Conservation (phyloP, 2,888 invertebrate genomes). For the Hylaea fasciaria region DNA sequence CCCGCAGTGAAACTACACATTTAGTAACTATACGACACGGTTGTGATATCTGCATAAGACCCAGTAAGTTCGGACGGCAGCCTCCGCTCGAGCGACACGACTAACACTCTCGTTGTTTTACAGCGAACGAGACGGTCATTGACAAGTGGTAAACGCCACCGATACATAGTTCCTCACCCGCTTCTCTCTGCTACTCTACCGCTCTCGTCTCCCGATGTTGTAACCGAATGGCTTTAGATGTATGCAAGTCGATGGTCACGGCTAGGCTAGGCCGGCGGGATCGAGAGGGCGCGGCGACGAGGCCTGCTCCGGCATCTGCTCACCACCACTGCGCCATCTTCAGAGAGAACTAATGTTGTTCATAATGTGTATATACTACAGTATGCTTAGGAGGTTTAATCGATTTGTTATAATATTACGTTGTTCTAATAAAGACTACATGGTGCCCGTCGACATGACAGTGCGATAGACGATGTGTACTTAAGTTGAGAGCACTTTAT, state of each 20-base stretch:
- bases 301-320: slow-evolving; percentile 49
- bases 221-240: slow-evolving; percentile 67
- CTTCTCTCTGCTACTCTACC: slow-evolving; percentile 79
- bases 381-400: slow-evolving; percentile 84
- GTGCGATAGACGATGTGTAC: slow-evolving; percentile 84
- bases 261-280: slow-evolving; percentile 42
- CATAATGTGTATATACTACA: slow-evolving; percentile 84
- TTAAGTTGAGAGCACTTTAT: slow-evolving; percentile 83
- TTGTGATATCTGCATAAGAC: slow-evolving; percentile 79
- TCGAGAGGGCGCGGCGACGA: slow-evolving; percentile 38
- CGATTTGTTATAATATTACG: slow-evolving; percentile 82
- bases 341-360: slow-evolving; percentile 80
- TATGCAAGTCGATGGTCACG: slow-evolving; percentile 51
- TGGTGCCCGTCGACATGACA: slow-evolving; percentile 84
- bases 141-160: slow-evolving; percentile 88
- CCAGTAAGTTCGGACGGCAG: slow-evolving; percentile 77
- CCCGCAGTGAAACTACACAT: slow-evolving; percentile 84
- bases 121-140: slow-evolving; percentile 89
- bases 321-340: slow-evolving; percentile 60
- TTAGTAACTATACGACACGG: slow-evolving; percentile 77
- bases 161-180: slow-evolving; percentile 80
- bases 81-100: slow-evolving; percentile 66
- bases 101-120: slow-evolving; percentile 83
- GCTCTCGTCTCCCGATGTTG: slow-evolving; percentile 72
- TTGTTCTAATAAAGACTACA: slow-evolving; percentile 84